Conservation (phyloP, 1,140 invertebrate genomes). For the Hycleus phaleratus region DNA sequence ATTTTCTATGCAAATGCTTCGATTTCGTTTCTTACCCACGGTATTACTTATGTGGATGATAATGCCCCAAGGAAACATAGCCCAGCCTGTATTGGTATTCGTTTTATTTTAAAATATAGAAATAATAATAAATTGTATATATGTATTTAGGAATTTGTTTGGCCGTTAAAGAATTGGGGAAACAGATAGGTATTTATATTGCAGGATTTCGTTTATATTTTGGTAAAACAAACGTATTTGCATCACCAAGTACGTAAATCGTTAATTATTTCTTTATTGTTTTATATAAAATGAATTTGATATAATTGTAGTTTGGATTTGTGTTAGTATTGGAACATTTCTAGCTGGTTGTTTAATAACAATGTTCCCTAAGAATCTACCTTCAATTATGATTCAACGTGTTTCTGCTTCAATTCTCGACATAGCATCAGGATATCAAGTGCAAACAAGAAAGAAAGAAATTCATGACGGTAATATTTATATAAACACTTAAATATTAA, state of each 20-base stretch:
- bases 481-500: not conserved
- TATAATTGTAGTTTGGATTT: conserved; percentile 48
- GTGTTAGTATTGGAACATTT: conserved; percentile 48
- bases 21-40: conserved; percentile 55
- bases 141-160: conserved; percentile 34
- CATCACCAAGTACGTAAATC: conserved; percentile 25
- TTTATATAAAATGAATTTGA: not conserved
- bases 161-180: conserved; percentile 38
- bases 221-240: conserved; percentile 22
- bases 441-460: not conserved
- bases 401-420: conserved; percentile 44
- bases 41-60: conserved; percentile 60
- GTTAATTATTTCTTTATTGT: not conserved
- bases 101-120: no score
- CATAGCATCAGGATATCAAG: conserved; percentile 20
- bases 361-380: conserved; percentile 51
- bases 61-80: conserved; percentile 27
- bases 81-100: conserved; percentile 8
- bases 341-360: conserved; percentile 47
- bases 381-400: conserved; percentile 48
- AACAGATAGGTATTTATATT: conserved; percentile 40
- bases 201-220: conserved; percentile 36
- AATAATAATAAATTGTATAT: no score
- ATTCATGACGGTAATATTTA: conserved; percentile 18
- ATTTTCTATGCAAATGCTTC: conserved; percentile 50